A percentile compares a stretch with the other conserved stretches of the same genome.
Conservation (phyloP, 2,888 invertebrate species). For the Sturmia bella region DNA sequence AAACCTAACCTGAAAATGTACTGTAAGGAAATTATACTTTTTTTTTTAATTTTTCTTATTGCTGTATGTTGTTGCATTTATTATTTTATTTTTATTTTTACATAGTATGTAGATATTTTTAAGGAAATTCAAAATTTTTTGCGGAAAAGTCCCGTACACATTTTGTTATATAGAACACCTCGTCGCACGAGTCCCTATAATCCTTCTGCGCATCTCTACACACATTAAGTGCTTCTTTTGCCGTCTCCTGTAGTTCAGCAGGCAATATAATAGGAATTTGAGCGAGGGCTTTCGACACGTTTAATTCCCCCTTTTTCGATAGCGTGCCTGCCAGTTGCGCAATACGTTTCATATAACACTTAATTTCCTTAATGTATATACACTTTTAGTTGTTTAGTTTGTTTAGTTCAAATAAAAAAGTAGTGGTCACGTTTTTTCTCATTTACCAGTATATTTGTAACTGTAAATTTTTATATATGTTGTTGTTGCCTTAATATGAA, state of each 20-base stretch:
- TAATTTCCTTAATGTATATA: too few species aligned
- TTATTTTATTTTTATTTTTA: not conserved
- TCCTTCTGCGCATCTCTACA: slow-evolving; percentile 78
- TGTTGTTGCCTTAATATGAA: too few species aligned
- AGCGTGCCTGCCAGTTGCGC: slow-evolving; percentile 79
- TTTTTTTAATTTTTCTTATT: too few species aligned
- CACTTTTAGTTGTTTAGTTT: too few species aligned
- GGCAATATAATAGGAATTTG: slow-evolving; percentile 79
- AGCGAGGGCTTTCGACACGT: slow-evolving; percentile 75
- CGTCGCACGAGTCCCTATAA: slow-evolving; percentile 78
- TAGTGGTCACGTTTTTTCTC: too few species aligned
- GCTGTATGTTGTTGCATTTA: too few species aligned
- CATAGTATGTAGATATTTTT: slow-evolving; percentile 51
- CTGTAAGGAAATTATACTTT: too few species aligned
- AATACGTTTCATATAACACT: slow-evolving; percentile 80
- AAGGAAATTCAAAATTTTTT: slow-evolving; percentile 76
- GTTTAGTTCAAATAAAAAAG: too few species aligned
- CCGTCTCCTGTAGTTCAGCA: slow-evolving; percentile 74
- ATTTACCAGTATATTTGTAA: too few species aligned
- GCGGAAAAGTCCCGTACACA: slow-evolving; percentile 77
- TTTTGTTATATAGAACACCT: slow-evolving; percentile 76
- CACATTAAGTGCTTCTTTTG: slow-evolving; percentile 72
- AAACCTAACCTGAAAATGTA: too few species aligned
- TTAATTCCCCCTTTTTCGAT: slow-evolving; percentile 79
- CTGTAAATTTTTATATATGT: too few species aligned